Evolutionary conservation across 2,888 invertebrate genomes (phyloP).

Genomic region (Lasioglossum zephyrum): DNA sequence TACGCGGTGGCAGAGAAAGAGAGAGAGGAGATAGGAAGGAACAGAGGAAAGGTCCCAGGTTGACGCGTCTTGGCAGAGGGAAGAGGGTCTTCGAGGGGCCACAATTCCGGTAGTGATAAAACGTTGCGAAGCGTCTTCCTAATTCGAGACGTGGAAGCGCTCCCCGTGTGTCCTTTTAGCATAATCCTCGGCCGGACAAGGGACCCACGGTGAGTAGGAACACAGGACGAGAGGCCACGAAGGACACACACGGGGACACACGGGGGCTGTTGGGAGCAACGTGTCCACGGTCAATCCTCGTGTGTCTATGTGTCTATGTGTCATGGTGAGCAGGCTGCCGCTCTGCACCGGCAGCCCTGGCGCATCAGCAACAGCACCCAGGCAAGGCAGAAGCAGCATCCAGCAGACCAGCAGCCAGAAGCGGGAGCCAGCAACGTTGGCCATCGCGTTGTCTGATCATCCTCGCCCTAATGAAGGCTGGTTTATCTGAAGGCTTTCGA

Average conservation of each 20-base stretch:
- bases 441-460: slow-evolving; percentile 84
- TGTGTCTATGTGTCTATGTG: slow-evolving; percentile 62
- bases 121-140: slow-evolving; percentile 69
- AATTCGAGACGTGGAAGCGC: slow-evolving; percentile 76
- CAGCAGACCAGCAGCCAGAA: slow-evolving; percentile 48
- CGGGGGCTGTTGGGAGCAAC: slow-evolving; percentile 39
- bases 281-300: slow-evolving; percentile 75
- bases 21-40: not conserved
- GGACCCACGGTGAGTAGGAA: slow-evolving; percentile 71
- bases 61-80: slow-evolving; percentile 35
- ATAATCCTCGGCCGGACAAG: slow-evolving; percentile 80
- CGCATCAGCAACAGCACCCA: slow-evolving; percentile 68
- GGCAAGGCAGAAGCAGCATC: slow-evolving; percentile 63
- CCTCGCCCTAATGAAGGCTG: slow-evolving; percentile 84
- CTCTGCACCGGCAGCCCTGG: slow-evolving; percentile 57
- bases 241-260: slow-evolving; percentile 71
- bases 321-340: slow-evolving; percentile 58
- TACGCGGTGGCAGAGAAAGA: slow-evolving; percentile 44
- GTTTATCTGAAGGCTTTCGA: slow-evolving; percentile 84
- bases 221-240: slow-evolving; percentile 58
- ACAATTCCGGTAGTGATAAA: slow-evolving; percentile 63
- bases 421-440: slow-evolving; percentile 73
- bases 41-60: slow-evolving; percentile 11
- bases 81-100: slow-evolving; percentile 37
- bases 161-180: slow-evolving; percentile 79